Conservation (phyloP, 2,797 vertebrate species). For the Squalus acanthias region DNA sequence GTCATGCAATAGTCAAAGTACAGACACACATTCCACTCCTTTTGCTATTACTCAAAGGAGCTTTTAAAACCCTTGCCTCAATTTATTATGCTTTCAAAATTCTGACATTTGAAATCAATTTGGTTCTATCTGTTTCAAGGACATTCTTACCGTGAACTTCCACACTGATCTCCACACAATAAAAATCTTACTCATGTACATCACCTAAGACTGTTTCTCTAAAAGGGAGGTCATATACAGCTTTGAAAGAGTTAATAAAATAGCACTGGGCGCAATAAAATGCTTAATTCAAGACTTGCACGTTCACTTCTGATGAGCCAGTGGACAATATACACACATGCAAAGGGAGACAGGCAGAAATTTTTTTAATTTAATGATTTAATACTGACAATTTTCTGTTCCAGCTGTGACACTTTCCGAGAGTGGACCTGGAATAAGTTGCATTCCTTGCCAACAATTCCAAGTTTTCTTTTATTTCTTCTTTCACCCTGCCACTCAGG, state of each 20-base stretch:
- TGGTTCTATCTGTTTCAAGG: background rate
- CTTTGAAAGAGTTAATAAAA: background rate
- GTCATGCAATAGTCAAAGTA: background rate
- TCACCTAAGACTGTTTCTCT: background rate
- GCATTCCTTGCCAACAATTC: background rate
- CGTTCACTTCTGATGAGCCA: background rate
- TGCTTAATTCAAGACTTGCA: no score
- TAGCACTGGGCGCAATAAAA: background rate
- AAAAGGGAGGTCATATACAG: background rate
- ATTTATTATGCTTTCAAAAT: slow-evolving; percentile 12
- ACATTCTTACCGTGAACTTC: background rate
- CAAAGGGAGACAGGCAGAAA: background rate
- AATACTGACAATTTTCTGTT: background rate
- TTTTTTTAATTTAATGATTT: background rate
- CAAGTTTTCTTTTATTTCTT: background rate
- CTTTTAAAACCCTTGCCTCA: background rate
- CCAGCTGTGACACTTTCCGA: background rate
- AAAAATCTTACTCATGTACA: background rate
- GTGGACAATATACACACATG: background rate
- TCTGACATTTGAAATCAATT: background rate
- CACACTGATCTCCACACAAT: background rate
- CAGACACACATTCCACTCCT: background rate
- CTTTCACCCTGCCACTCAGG: background rate
- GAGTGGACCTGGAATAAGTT: background rate
- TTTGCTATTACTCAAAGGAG: background rate